These are phyloP conservation scores for Nansenia antarctica DNA, from an alignment of 2,113 vertebrate species.

Conservation along the genomic window DNA sequence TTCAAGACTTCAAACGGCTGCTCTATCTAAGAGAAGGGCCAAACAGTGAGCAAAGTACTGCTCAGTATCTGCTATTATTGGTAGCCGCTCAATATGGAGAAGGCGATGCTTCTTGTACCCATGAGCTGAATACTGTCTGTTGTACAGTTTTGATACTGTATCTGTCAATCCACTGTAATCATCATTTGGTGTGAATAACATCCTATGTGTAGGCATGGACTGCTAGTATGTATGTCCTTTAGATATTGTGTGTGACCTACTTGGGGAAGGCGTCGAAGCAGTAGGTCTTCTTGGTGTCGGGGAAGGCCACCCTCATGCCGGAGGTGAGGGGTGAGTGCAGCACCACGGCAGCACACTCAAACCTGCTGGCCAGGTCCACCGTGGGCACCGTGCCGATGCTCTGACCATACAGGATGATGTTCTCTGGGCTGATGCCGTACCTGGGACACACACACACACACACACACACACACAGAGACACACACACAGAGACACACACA, in stretches of 20 bases:
- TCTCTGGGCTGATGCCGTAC: conserved; percentile 97
- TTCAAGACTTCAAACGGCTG: no score
- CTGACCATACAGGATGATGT: conserved; percentile 95
- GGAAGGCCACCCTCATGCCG: conserved; percentile 97
- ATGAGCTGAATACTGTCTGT: no score
- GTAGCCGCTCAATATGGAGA: no score
- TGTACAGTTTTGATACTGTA: no score
- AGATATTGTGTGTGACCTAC: conserved; percentile 70
- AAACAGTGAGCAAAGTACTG: no score
- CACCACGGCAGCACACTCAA: conserved; percentile 95
- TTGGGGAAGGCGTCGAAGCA: conserved; percentile 98
- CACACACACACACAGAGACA: neutral
- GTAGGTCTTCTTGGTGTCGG: conserved; percentile 98
- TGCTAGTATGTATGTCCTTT: no score
- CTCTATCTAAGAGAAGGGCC: no score
- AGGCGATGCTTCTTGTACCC: no score
- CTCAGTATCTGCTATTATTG: no score
- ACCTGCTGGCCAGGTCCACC: conserved; percentile 93
- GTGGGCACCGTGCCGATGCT: conserved; percentile 98
- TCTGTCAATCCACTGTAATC: no score
- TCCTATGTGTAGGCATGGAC: no score
- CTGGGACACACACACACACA: conserved; percentile 58
- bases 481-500: neutral
- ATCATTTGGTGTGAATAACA: no score
- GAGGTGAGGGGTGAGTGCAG: conserved; percentile 97